Evolutionary conservation across 2,888 invertebrate species (phyloP).

Genomic region (Drosophila testacea): DNA sequence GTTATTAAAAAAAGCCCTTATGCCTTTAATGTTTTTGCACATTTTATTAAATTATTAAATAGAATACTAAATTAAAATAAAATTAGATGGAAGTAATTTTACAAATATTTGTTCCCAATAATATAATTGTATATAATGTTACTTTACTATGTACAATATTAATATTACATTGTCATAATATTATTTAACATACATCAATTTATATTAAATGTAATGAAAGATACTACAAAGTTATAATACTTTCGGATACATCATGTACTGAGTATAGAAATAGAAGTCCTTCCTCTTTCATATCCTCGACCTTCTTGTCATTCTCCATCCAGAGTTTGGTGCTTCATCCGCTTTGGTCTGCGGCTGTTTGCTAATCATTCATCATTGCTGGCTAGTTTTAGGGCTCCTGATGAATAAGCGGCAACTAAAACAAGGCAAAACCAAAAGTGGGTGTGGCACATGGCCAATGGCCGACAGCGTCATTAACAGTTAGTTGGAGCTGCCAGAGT

Average conservation of each 20-base stretch:
- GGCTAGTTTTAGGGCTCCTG: constrained; percentile 44
- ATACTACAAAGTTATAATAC: neutral
- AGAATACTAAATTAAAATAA: neutral
- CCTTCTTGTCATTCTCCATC: neutral
- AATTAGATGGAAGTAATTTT: no score
- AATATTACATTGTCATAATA: no score
- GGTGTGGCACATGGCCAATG: neutral
- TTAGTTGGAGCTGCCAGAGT: constrained; percentile 14
- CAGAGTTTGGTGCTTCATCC: constrained; percentile 35
- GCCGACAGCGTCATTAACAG: constrained; percentile 23
- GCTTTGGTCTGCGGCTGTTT: constrained; percentile 54
- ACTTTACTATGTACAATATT: no score
- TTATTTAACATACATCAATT: no score
- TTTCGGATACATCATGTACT: neutral
- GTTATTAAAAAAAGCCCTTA: no score
- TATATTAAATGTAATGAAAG: no score
- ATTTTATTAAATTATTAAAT: no score
- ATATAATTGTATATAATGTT: no score
- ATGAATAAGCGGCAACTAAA: constrained; percentile 69
- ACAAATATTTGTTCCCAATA: no score
- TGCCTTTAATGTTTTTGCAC: no score
- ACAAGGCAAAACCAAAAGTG: constrained; percentile 31
- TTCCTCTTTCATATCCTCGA: neutral
- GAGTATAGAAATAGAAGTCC: constrained; percentile 4
- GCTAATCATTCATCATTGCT: constrained; percentile 69